A percentile compares a stretch with the other conserved stretches of the same genome.
These are phyloP conservation scores for Sarcoramphus papa DNA, from an alignment of 2,797 vertebrate genomes.

Conservation along the genomic window DNA sequence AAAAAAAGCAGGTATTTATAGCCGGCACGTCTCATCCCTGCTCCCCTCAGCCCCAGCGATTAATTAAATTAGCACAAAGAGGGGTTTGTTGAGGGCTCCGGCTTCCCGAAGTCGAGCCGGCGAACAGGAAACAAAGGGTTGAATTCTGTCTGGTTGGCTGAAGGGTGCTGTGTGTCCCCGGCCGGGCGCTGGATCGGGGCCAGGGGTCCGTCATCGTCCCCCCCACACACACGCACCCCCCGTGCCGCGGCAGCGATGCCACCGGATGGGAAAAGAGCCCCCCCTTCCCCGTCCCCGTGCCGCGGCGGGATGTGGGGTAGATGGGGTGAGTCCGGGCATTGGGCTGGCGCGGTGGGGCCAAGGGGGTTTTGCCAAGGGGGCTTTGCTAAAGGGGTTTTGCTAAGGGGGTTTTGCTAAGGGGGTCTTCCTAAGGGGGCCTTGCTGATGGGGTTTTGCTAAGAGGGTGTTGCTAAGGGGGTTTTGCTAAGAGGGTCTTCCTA, in stretches of 20 bases:
- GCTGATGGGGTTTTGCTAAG: too few species aligned
- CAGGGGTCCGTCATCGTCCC: not conserved
- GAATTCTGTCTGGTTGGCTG: conserved; percentile 70
- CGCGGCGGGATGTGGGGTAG: fast-evolving
- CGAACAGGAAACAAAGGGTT: conserved; percentile 77
- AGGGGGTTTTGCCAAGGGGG: too few species aligned
- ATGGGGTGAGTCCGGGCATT: fast-evolving
- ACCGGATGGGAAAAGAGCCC: not conserved
- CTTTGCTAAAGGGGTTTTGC: not conserved
- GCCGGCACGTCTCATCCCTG: conserved; percentile 59
- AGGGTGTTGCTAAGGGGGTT: not conserved
- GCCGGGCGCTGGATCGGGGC: conserved; percentile 41
- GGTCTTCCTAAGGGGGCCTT: too few species aligned
- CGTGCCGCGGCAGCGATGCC: fast-evolving
- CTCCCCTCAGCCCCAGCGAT: conserved; percentile 59
- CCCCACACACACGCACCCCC: not conserved
- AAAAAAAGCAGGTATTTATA: conserved; percentile 70
- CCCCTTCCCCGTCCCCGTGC: too few species aligned
- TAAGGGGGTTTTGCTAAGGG: too few species aligned
- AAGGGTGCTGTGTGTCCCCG: conserved; percentile 62
- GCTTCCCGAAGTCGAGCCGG: conserved; percentile 34
- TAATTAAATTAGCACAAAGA: conserved; percentile 82
- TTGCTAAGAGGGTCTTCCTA: too few species aligned
- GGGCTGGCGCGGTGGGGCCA: not conserved
- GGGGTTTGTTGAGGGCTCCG: conserved; percentile 70